phyloP scores from a whole-genome alignment of 2,113 vertebrate genomes.

The Scomber colias region DNA sequence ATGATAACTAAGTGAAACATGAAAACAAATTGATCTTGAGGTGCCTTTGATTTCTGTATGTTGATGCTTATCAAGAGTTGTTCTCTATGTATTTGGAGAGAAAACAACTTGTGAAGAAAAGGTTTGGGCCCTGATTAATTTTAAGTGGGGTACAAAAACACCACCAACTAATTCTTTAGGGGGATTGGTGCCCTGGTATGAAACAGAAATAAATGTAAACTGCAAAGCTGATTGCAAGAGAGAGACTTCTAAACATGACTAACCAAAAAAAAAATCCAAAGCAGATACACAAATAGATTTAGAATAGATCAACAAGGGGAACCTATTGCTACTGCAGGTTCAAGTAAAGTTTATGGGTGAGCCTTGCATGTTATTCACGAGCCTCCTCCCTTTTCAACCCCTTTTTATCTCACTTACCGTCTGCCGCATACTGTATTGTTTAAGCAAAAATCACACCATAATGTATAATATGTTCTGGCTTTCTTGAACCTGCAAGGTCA shows the following conservation, averaged over 20 bases:
- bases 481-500: conserved; percentile 61
- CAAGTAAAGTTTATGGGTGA: conserved; percentile 2
- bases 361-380: not conserved
- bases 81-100: conserved; percentile 20
- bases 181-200: conserved; percentile 31
- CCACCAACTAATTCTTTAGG: conserved; percentile 24
- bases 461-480: conserved; percentile 4
- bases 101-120: conserved; percentile 38
- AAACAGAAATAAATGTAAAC: conserved; percentile 22
- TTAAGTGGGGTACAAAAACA: conserved; percentile 21
- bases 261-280: too few species aligned
- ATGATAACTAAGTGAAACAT: conserved; percentile 10
- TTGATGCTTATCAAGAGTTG: conserved; percentile 8
- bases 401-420: conserved; percentile 9
- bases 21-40: conserved; percentile 15
- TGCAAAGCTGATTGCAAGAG: not conserved
- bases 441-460: not conserved
- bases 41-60: conserved; percentile 21
- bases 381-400: not conserved
- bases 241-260: not conserved
- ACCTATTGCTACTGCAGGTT: not conserved
- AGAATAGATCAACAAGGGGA: not conserved
- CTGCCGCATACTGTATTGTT: not conserved
- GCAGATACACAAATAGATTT: too few species aligned
- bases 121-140: conserved; percentile 39